Evolutionary conservation across 35 echinoderm and acorn worm species (phyloP).

Genomic region (Ptychodera flava): DNA sequence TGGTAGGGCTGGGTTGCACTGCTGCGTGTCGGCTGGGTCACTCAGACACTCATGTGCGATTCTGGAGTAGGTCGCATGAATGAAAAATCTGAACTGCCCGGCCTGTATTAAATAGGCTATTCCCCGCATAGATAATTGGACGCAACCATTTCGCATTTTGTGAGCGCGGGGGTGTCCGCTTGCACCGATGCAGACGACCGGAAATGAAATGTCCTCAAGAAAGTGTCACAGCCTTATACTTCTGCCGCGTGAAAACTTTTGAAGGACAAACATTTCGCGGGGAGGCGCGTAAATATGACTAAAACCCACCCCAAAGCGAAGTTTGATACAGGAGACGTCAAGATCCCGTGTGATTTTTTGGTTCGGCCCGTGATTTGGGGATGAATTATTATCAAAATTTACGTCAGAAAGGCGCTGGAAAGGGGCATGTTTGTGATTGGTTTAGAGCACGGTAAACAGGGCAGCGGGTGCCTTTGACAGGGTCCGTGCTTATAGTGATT

Average conservation of each 20-base stretch:
- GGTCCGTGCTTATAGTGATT: neutral
- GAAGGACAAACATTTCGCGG: neutral
- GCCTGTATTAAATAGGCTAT: neutral
- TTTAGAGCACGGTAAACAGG: neutral
- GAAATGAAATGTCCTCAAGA: neutral
- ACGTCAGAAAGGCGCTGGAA: neutral
- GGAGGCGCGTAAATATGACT: too few species aligned
- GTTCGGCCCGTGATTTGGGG: neutral
- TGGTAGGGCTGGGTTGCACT: too few species aligned
- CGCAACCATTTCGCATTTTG: neutral
- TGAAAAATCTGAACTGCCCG: neutral
- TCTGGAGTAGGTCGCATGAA: neutral
- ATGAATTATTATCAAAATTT: neutral
- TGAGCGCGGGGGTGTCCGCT: neutral
- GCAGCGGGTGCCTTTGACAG: neutral
- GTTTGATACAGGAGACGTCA: too few species aligned
- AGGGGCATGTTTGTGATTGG: neutral
- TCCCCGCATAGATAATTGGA: neutral
- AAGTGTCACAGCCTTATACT: neutral
- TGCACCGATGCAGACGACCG: neutral
- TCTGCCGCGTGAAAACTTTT: neutral
- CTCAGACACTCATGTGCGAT: neutral
- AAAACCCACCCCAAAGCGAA: too few species aligned
- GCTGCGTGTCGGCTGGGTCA: neutral
- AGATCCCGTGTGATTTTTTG: neutral